phyloP scores from a whole-genome alignment of 2,797 vertebrate species.

The Eupleurogrammus muticus region DNA sequence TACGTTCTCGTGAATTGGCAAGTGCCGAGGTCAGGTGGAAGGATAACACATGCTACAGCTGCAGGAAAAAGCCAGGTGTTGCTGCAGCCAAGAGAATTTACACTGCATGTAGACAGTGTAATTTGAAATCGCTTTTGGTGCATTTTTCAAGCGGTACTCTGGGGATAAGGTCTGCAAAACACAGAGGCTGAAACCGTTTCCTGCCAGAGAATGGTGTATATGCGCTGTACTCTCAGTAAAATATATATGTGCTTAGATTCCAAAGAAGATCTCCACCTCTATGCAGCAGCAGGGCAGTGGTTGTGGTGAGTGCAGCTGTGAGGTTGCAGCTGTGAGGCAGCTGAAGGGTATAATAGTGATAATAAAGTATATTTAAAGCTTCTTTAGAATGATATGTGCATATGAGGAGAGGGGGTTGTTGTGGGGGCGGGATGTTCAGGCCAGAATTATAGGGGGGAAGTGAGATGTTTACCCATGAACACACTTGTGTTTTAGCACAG shows the following conservation, averaged over 20 bases:
- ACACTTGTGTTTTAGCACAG: neutral
- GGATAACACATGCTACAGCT: neutral
- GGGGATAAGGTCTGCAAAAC: neutral
- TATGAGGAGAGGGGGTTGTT: neutral
- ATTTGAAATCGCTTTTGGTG: slow-evolving; percentile 11
- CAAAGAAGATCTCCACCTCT: neutral
- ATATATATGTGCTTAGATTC: neutral
- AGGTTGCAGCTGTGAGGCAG: neutral
- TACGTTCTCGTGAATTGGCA: slow-evolving; percentile 2
- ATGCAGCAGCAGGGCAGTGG: neutral
- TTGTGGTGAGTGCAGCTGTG: neutral
- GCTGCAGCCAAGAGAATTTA: neutral
- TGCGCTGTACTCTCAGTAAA: neutral
- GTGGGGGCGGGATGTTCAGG: neutral
- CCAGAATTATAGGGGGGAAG: slow-evolving; percentile 6
- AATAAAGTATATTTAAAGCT: neutral
- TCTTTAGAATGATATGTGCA: neutral
- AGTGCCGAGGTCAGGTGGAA: slow-evolving; percentile 17
- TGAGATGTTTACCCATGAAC: slow-evolving; percentile 20
- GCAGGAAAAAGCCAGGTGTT: slow-evolving; percentile 20
- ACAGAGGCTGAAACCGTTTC: neutral
- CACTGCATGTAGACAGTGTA: neutral
- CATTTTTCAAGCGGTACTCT: neutral
- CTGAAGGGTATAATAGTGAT: slow-evolving; percentile 1
- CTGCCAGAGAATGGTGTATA: neutral